Base-by-base conservation (phyloP, 2,888 invertebrate genomes). In the Caenorhabditis wallacei region DNA sequence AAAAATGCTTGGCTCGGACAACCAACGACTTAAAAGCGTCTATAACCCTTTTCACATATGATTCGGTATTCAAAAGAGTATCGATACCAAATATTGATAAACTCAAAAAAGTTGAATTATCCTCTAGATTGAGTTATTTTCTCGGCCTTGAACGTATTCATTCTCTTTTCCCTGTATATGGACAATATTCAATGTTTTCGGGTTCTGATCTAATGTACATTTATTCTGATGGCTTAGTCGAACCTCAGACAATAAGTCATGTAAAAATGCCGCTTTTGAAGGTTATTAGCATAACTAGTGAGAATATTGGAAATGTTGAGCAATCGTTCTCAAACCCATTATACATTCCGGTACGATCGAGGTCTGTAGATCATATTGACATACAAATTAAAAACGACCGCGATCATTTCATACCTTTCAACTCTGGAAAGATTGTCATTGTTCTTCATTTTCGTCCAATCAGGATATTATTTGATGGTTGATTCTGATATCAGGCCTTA, bases 131-230 rank as follows among this genome's bases (percentile, higher is more conserved):
- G 24, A 26, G 63, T 16, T 63, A 63, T 16, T 63, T 63, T 57
- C 35, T 56, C 10, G 57, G 57, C 20, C 54, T 56, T 13, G 30
- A 7, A 13, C 13, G n/a, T 16, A 56, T 3, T 16, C n/a, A 1
- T 16, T 4, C 5, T 1, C 13, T 11, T 26, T 70, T 70, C 26
- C 71, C 71, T 0, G 10, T 2, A 16, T 1, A 22, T 61, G 71
- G 71, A n/a, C 5, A 18, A 35, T 71, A 61, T 57, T 22, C 57
- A 16, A 48, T 48, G 18, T 37, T 26, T 40, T 59, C 54, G n/a
- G 72, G 61, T 10, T 22, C 63, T 0, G 72, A 72, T 18, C 18
- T 72, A 1, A 72, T 72, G 72, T 72, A 72, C 35, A 26, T 72
- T 3, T 72, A 72, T 61, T 53, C 61, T 1, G 61, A 72, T 2